Percentiles rank a stretch among this genome's conserved stretches.
Evolutionary conservation across 2,797 vertebrate genomes (phyloP).

Genomic region (Xerus rutilus): DNA sequence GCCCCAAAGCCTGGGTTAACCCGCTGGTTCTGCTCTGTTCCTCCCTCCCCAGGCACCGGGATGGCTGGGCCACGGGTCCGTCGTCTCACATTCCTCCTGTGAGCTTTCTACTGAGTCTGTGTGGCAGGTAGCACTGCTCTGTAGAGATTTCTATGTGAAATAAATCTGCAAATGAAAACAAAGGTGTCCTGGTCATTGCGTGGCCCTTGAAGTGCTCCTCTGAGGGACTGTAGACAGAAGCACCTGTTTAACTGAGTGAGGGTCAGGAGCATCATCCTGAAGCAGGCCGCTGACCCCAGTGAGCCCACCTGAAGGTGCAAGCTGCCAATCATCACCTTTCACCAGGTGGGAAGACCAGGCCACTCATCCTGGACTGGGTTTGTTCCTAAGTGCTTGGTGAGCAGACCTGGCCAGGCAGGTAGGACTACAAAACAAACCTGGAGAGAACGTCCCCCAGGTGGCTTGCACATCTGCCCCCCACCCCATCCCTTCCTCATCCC

Average conservation of each 20-base stretch:
- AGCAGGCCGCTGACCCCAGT: too few species aligned
- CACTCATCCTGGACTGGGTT: background rate
- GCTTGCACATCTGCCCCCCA: background rate
- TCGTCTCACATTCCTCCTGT: background rate
- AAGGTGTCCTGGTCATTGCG: background rate
- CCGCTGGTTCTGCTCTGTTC: background rate
- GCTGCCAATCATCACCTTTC: background rate
- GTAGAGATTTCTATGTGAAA: constrained; percentile 7
- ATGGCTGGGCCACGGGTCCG: too few species aligned
- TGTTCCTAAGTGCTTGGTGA: background rate
- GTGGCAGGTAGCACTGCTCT: background rate
- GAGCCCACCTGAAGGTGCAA: too few species aligned
- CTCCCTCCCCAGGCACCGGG: background rate
- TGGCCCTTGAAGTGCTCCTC: background rate
- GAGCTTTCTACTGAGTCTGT: background rate
- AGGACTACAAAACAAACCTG: background rate
- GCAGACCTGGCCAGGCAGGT: background rate
- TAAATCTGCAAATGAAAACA: constrained; percentile 59
- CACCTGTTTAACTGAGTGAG: background rate
- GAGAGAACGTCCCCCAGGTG: background rate
- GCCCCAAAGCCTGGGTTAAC: too few species aligned
- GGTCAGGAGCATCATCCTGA: background rate
- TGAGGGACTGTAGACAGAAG: background rate
- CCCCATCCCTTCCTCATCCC: background rate
- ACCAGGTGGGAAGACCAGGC: background rate